Base-by-base conservation (phyloP, 2,113 vertebrate genomes). In the Thunnus thynnus region DNA sequence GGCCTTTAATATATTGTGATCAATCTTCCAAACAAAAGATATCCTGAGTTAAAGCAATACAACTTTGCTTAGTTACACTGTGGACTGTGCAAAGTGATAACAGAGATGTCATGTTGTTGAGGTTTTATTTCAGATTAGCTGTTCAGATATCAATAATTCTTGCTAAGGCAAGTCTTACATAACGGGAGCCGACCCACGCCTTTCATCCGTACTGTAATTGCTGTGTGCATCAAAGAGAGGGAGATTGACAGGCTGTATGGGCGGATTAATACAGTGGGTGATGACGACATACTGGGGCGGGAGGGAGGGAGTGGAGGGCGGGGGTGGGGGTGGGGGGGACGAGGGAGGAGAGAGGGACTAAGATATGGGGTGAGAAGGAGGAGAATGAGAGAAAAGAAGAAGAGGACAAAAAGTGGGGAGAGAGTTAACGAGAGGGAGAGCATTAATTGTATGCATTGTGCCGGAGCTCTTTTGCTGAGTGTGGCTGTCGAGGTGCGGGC, bases 371-470 rank as follows among this genome's bases (percentile, higher is more conserved):
- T 47, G 80, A 77, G 83, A 67, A 73, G 80, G 86, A 83, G 82
- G 55, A 78, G 88, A 83, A 85, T 86, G 81, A 68, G 84, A 77
- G 78, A 79, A 85, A 83, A 86, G 87, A 67, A 67, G 78, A 75
- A 81, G 84, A 85, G 90, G 89, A 92, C 88, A 89, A 89, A 92
- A 92, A 93, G 91, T 91, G 90, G 87, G 90, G 91, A 93, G 93
- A 61, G 90, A 93, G 90, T 93, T 93, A 94, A 93, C 90, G 84
- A 94, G 93, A 91, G 89, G 87, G 91, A 93, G 89, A 91, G 91
- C 89, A 86, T 92, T 93, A 92, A 94, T 93, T 93, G 92, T 89
- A 80, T 69, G 85, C 86, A 93, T 93, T 93, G 92, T 93, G 91
- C 82, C 44, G 72, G 82, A 78, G 85, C 91, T 84, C 89, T 92